phyloP scores from a whole-genome alignment of 1,140 invertebrate species.

The Halotydeus destructor region DNA sequence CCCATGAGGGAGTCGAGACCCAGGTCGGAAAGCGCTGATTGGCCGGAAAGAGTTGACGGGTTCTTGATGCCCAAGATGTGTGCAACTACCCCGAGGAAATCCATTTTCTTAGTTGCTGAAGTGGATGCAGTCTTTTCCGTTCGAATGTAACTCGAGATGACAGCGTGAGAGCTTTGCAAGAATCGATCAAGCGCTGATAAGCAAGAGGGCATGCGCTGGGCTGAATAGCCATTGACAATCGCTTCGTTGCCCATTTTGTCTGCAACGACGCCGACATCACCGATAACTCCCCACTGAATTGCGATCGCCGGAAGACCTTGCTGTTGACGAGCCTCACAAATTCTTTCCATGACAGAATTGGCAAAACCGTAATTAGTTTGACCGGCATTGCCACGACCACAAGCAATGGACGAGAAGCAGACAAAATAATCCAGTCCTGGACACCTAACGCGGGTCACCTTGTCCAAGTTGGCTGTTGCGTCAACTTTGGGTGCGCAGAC shows the following conservation, averaged over 20 bases:
- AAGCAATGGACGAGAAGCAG: conserved; percentile 78
- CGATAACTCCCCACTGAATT: conserved; percentile 92
- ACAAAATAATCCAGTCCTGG: conserved; percentile 69
- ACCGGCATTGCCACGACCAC: conserved; percentile 78
- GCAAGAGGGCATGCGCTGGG: conserved; percentile 73
- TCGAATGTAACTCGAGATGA: conserved; percentile 10
- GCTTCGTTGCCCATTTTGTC: conserved; percentile 72
- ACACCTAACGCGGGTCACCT: conserved; percentile 44
- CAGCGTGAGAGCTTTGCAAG: conserved; percentile 17
- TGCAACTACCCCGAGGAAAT: conserved; percentile 46
- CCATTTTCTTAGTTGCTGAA: conserved; percentile 21
- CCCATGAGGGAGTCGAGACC: conserved; percentile 96
- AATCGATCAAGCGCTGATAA: conserved; percentile 61
- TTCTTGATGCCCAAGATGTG: conserved; percentile 78
- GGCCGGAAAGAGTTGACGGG: conserved; percentile 42
- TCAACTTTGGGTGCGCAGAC: conserved; percentile 36
- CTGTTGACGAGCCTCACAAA: conserved; percentile 58
- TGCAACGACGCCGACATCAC: conserved; percentile 73
- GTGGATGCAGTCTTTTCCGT: conserved; percentile 40
- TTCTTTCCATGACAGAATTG: conserved; percentile 86
- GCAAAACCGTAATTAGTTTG: conserved; percentile 88
- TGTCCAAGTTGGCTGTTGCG: conserved; percentile 51
- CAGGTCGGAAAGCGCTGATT: conserved; percentile 60
- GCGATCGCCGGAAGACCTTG: conserved; percentile 54
- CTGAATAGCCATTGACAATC: conserved; percentile 69